Evolutionary conservation across 1,140 invertebrate species (phyloP).

Genomic region (Papilio helenus): DNA sequence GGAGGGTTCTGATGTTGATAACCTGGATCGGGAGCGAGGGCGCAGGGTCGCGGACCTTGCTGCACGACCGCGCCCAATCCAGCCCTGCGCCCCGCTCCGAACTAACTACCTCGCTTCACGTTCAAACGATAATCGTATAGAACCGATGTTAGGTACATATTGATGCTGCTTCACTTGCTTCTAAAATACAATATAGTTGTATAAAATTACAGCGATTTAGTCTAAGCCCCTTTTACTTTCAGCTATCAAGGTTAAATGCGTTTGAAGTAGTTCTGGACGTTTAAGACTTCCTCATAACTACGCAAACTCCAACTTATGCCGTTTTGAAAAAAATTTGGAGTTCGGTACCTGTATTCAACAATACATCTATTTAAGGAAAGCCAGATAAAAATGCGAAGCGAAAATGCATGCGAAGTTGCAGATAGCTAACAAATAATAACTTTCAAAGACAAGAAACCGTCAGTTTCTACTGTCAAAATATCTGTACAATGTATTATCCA

Average conservation of each 20-base stretch:
- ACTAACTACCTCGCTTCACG: slow-evolving; percentile 45
- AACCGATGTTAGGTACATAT: slow-evolving; percentile 37
- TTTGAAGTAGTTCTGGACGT: not conserved
- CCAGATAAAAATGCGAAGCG: too few species aligned
- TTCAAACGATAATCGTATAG: slow-evolving; percentile 41
- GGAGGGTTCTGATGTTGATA: slow-evolving; percentile 66
- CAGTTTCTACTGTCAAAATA: not conserved
- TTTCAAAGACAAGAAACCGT: not conserved
- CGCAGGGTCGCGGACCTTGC: slow-evolving; percentile 70
- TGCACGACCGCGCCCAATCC: slow-evolving; percentile 67
- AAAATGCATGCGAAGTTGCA: not conserved
- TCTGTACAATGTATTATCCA: not conserved
- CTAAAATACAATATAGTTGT: not conserved
- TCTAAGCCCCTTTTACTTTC: not conserved
- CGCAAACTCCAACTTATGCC: not conserved
- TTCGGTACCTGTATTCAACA: not conserved
- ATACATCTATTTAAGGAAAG: not conserved
- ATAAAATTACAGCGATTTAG: not conserved
- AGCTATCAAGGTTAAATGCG: not conserved
- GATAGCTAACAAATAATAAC: not conserved
- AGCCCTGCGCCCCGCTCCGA: slow-evolving; percentile 43
- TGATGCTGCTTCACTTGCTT: slow-evolving; percentile 6
- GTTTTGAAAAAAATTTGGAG: not conserved
- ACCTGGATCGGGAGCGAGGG: slow-evolving; percentile 77
- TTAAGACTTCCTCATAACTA: not conserved